Base-by-base conservation (phyloP, 2,113 vertebrate species). In the Verasper variegatus region DNA sequence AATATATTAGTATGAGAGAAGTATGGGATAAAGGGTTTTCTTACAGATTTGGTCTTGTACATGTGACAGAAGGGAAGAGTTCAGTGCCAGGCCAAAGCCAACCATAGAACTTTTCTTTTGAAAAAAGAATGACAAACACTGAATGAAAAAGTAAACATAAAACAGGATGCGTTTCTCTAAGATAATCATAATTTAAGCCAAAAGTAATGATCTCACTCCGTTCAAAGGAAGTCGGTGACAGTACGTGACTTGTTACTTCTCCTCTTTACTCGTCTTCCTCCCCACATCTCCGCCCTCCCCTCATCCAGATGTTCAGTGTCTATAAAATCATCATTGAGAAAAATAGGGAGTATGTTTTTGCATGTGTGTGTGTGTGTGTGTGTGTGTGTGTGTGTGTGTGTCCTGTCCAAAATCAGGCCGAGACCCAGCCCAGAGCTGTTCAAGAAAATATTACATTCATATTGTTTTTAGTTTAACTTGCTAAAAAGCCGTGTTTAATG, bases 231-330 rank as follows among this genome's bases (percentile, higher is more conserved):
- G 42, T 69, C 74, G 63, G n/a, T 63, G 59, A 86, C 71, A 86
- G 42, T 3, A 69, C 76, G 71, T 71, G 60, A 84, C 56, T 71
- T 17, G 35, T 72, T 70, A 40, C 55, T 82, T 72, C 47, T 26
- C 26, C 21, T 57, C 65, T 81, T 47, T 56, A 20, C 67, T 42
- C 27, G 18, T 49, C 26, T 3, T 68, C 5, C 40, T 26, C 58
- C 71, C 54, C 18, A 54, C 18, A 24, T 71, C 23, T 24, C n/a
- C 23, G 71, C 58, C 54, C 4, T 31, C 83, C 52, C 9, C 69
- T 47, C 2, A 21, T 82, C 85, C 90, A 90, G 84, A 91, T 90
- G 91, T 91, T 92, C 79, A 31, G 56, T 65, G 61, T 91, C 81
- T 80, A 76, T 79, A 88, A 89, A 89, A 91, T 14, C n/a, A 21